A percentile compares a stretch with the other conserved stretches of the same genome.
These are phyloP conservation scores for Nixonia krombeini DNA, from an alignment of 1,140 invertebrate genomes.

Conservation along the genomic window DNA sequence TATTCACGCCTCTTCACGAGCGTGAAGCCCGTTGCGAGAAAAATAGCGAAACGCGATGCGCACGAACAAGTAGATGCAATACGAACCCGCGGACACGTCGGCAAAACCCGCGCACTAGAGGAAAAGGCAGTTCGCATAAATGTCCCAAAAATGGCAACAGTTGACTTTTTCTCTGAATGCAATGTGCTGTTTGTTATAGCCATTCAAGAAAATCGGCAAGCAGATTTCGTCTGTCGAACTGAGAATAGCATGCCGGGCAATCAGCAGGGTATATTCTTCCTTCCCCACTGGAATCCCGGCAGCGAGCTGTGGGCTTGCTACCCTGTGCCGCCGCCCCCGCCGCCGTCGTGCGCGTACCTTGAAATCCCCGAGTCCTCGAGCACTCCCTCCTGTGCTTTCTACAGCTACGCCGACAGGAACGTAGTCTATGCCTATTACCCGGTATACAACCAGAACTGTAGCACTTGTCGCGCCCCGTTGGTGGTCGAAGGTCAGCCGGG, in stretches of 20 bases:
- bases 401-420: constrained; percentile 21
- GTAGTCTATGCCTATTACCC: constrained; percentile 49
- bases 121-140: constrained; percentile 38
- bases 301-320: constrained; percentile 56
- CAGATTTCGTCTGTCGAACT: constrained; percentile 64
- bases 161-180: constrained; percentile 62
- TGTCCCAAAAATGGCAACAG: constrained; percentile 29
- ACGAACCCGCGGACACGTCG: neutral
- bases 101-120: constrained; percentile 3
- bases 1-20: too few species aligned
- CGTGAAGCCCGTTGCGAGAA: too few species aligned
- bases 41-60: constrained; percentile 29
- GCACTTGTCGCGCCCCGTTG: constrained; percentile 10
- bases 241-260: constrained; percentile 65
- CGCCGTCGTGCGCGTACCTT: constrained; percentile 32
- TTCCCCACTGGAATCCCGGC: constrained; percentile 51
- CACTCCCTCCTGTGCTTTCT: constrained; percentile 35
- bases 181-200: constrained; percentile 71
- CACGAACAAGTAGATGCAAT: neutral
- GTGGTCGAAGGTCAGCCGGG: too few species aligned
- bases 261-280: constrained; percentile 60
- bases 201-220: constrained; percentile 68
- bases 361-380: constrained; percentile 14
- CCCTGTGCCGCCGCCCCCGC: too few species aligned
- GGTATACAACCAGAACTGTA: constrained; percentile 36